Evolutionary conservation across 2,113 vertebrate species (phyloP).

Genomic region (Mus spicilegus): DNA sequence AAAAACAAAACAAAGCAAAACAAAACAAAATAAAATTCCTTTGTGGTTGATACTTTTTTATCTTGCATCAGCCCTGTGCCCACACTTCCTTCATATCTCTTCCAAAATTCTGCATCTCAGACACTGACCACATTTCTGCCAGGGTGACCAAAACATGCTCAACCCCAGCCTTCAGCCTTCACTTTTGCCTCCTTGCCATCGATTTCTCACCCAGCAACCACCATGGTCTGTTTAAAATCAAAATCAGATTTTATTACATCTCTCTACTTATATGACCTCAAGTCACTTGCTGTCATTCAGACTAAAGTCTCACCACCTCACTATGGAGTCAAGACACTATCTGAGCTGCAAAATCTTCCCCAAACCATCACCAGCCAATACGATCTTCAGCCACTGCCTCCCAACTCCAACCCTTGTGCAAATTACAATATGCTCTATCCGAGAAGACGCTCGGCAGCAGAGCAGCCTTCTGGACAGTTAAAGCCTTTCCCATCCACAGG

Average conservation of each 20-base stretch:
- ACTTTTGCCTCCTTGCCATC: neutral
- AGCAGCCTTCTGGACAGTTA: neutral
- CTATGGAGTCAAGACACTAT: neutral
- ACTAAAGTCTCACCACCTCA: conserved; percentile 17
- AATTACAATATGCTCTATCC: neutral
- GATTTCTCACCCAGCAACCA: neutral
- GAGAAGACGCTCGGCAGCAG: neutral
- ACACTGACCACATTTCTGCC: neutral
- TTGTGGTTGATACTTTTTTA: conserved; percentile 9
- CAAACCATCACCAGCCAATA: neutral
- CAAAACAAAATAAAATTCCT: neutral
- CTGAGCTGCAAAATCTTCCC: neutral
- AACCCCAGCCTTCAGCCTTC: neutral
- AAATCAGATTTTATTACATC: neutral
- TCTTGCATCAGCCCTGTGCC: neutral
- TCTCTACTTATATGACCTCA: neutral
- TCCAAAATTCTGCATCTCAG: conserved; percentile 20
- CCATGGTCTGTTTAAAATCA: neutral
- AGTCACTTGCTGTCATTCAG: neutral
- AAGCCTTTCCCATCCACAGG: neutral
- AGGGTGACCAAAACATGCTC: neutral
- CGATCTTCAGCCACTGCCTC: neutral
- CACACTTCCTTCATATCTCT: neutral
- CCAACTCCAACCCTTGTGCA: neutral
- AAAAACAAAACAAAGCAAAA: too few relatives aligned